Percentiles rank a stretch among this genome's conserved stretches.
Conservation (phyloP, 1,140 invertebrate genomes). For the Lepidurus packardi region DNA sequence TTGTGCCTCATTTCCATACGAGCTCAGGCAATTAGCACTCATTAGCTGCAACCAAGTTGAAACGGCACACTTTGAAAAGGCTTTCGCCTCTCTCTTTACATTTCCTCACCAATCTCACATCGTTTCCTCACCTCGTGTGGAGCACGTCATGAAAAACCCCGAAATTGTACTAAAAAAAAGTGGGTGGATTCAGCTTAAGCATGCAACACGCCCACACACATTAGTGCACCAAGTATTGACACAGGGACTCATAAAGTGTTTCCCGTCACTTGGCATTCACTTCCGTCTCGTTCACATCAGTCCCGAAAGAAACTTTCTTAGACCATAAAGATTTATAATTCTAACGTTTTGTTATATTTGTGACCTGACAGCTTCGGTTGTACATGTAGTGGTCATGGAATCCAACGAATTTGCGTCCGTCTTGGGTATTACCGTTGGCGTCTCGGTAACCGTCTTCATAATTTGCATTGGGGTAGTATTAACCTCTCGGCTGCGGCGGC, state of each 20-base stretch:
- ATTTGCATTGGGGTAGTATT: conserved; percentile 29
- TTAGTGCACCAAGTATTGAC: neutral
- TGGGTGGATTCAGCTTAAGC: neutral
- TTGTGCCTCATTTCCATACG: conserved; percentile 18
- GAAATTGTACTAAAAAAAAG: neutral
- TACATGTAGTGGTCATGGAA: conserved; percentile 37
- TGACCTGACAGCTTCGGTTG: conserved; percentile 17
- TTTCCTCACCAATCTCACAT: conserved; percentile 4
- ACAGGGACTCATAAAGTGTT: neutral
- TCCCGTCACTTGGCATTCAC: too few species aligned
- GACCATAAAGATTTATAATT: neutral
- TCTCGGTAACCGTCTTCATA: conserved; percentile 28
- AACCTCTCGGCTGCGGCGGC: conserved; percentile 23
- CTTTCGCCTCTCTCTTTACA: conserved; percentile 2
- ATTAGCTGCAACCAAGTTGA: neutral
- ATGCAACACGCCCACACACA: neutral
- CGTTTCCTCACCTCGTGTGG: neutral
- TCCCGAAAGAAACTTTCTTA: too few species aligned
- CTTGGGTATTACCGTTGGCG: conserved; percentile 30
- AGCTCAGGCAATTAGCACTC: conserved; percentile 1
- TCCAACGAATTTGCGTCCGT: conserved; percentile 31
- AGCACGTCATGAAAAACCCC: neutral
- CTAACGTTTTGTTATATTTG: conserved; percentile 3
- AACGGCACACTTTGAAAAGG: conserved; percentile 18
- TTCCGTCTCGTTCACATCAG: too few species aligned